Evolutionary conservation across 2,797 vertebrate species (phyloP), one percentile per base, ranked within the genome.

Genomic region (Sebastes alutus): DNA sequence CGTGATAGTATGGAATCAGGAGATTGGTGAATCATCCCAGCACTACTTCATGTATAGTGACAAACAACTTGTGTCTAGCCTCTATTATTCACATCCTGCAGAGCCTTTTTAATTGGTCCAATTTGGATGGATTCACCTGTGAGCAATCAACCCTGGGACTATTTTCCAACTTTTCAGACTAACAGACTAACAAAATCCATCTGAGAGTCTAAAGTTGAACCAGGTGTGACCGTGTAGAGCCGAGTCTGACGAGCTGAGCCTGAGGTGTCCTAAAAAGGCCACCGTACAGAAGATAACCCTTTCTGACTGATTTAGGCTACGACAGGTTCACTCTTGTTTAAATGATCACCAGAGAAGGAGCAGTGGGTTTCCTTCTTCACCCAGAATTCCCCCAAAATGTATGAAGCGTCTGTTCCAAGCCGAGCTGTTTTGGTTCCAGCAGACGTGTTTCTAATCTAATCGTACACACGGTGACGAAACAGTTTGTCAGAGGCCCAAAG

Each of bases 371-470:
- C 68, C 70, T 29, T 58, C 75, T 27, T 76, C 63, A 14, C 71
- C 58, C 83, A 76, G 32, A 69, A 59, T 70, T 56, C 62, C 25
- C 35, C 33, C 6, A n/a, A 59, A 52, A 33, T 69, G 68, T 62
- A 67, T 32, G 32, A 54, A 76, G 77, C 23, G 2, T 52, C 69
- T 61, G 71, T 63, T 77, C 72, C 78, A 67, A 79, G 66, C 60
- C 1, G 64, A 77, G 78, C 60, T 2, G 68, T 54, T 69, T 18
- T 71, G 56, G 52, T 59, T 81, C 59, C 81, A 70, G 63, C 83
- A 84, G 84, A 81, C 82, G 81, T 75, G 85, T 80, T 84, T 83
- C 83, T 87, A 88, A 91, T 90, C 82, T 83, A 76, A 90, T 87
- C 71, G 80, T 82, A 87, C 66, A 80, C 81, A 78, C 78, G 61